Conservation (phyloP, 1,140 invertebrate genomes). For the Tetranychus cinnabarinus region DNA sequence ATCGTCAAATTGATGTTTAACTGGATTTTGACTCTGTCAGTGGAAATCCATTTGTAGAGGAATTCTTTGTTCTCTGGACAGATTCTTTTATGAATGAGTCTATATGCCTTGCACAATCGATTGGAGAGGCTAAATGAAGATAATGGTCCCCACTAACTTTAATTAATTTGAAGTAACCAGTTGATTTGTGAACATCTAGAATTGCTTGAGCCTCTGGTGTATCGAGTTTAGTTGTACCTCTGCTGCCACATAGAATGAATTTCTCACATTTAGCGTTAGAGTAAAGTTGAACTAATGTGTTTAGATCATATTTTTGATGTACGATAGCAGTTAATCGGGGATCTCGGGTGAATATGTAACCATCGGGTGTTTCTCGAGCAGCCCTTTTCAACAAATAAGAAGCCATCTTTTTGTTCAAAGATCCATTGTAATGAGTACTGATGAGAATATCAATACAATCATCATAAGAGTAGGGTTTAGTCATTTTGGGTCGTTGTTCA, state of each 20-base stretch:
- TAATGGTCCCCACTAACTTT: not conserved
- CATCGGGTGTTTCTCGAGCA: not conserved
- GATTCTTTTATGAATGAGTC: not conserved
- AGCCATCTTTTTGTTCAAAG: not conserved
- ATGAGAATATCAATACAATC: not conserved
- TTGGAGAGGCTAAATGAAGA: not conserved
- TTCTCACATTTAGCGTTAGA: not conserved
- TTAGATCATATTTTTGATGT: not conserved
- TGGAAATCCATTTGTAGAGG: no score
- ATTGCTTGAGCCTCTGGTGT: not conserved
- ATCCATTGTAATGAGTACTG: not conserved
- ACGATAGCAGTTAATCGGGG: not conserved
- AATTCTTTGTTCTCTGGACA: no score
- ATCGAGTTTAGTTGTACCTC: not conserved
- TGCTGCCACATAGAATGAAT: not conserved
- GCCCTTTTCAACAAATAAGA: not conserved
- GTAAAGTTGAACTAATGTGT: not conserved
- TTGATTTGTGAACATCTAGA: not conserved
- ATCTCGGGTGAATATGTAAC: not conserved
- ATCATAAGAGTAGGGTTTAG: not conserved
- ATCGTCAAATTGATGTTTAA: no score
- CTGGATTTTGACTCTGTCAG: no score
- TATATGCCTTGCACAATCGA: not conserved
- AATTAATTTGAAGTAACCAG: not conserved
- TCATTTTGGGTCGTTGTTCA: not conserved